Base-by-base conservation (phyloP, 2,113 vertebrate genomes). In the Paramormyrops kingsleyae region DNA sequence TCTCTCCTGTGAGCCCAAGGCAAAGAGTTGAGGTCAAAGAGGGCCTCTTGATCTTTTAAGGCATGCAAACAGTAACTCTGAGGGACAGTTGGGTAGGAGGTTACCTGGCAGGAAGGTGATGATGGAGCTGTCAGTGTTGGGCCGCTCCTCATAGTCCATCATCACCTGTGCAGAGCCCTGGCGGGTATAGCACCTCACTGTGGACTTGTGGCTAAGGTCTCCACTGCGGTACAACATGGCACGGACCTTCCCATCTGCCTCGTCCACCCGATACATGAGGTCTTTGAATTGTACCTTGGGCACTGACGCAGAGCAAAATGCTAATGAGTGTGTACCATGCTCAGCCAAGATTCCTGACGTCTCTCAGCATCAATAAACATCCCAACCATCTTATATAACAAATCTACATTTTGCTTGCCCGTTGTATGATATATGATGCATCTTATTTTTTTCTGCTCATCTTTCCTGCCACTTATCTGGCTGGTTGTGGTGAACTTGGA, bases 121-220 rank as follows among this genome's bases (percentile, higher is more conserved):
- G 90, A 94, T 5, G 27, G 96, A 96, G 1, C 94, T 93, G 17
- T 96, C 96, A 2, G 96, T 96, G 52, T 97, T 97, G 88, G 97
- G 96, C 62, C 95, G 94, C 91, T 97, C 97, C 5, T 93, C 92
- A 90, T 96, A 97, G 92, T 97, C 97, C 95, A 95, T 94, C 93
- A 95, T 96, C 90, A 97, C 96, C 92, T 97, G 95, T 39, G 97
- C 97, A 31, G 97, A 96, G 52, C 96, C 96, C 91, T 97, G 97
- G 44, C 94, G 93, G 27, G 97, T 97, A 89, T 95, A 97, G 88
- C 96, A 96, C 70, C 94, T 93, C 15, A 96, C 95, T 0, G 95
- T 96, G 77, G 95, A 96, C 70, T 62, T 93, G 85, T 95, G 90
- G 88, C 92, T 95, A 70, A 96, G 92, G 89, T 97, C 96, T 88